Base-by-base conservation (phyloP, 2,888 invertebrate genomes). In the Lasius platythorax region DNA sequence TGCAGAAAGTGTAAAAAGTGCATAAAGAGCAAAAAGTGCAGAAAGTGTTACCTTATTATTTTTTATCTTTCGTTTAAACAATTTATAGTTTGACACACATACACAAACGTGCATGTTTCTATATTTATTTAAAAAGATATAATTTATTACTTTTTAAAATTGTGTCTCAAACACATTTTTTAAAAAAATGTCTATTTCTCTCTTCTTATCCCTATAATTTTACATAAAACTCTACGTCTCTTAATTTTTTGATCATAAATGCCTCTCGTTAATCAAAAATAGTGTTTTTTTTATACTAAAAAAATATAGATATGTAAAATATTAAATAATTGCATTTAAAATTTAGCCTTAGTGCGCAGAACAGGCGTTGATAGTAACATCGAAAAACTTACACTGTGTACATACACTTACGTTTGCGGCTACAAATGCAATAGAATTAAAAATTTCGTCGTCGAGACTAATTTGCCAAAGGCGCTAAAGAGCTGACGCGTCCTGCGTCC, bases 381-480 rank as follows among this genome's bases (percentile, higher is more conserved):
- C 6, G 30, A 40, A 61, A 61, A 73, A 23, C n/a, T 28, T 28
- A 43, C 28, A 11, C 12, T 23, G 23, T 23, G 23, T 12, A 56
- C 23, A 30, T 40, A 28, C 73, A 18, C 12, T 64, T 23, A 50
- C 46, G 43, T 33, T n/a, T 12, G 40, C 18, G 23, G 6, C 33
- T n/a, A 63, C n/a, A 43, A 56, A 43, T n/a, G n/a, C 74, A 46
- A 43, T 37, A 28, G 23, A 68, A 78, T 78, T 78, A 40, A 30
- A 53, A 78, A 68, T 78, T 78, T 70, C 56, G 40, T 56, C 68
- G 68, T n/a, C 56, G 56, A 6, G 53, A 30, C 56, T 58, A 56
- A 78, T 78, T 78, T 78, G 40, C 37, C 68, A 78, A 68, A 78
- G 78, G 37, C n/a, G 40, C 56, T 67, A 67, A 78, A 68, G 78